Evolutionary conservation across 2,113 vertebrate species (phyloP), one percentile per base, ranked within the genome.

Genomic region (Phyllostomus discolor): DNA sequence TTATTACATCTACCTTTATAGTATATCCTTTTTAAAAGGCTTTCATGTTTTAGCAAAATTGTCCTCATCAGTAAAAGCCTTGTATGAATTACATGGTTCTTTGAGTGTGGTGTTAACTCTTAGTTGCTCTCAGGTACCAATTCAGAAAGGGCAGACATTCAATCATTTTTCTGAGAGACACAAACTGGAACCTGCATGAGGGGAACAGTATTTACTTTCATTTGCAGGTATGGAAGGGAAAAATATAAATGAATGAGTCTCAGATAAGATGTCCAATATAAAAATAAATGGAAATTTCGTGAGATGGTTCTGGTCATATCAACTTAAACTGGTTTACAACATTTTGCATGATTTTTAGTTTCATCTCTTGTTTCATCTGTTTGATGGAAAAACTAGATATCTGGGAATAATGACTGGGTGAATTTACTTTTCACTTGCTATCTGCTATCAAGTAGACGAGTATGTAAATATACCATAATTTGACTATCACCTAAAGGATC

Each of bases 21-120:
- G 78, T 93, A 70, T 62, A 15, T 59, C 72, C 20, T 90, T 82
- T 82, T 90, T 46, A 52, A 80, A 93, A 93, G 67, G 72, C 67
- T 38, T 95, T 91, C 35, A 35, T 15, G 20, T 31, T 88, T 88
- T 88, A 82, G 79, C 59, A 89, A 78, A 97, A 88, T 89, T 84
- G 84, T 88, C 90, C 50, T 79, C 64, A 85, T 92, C 87, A 84
- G 41, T 90, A 80, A 90, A 95, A 92, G 7, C 14, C 78, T 66
- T 59, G 16, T 28, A 52, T 87, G 24, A 76, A 92, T 90, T 92
- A 59, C 26, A 83, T 11, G 11, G 59, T n/a, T 90, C n/a, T 96
- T 91, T 12, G 4, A 78, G 35, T 73, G 20, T 20, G 8, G 4
- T 64, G 7, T 35, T 86, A 24, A 28, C 4, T 83, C 14, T 26